Base-by-base conservation (phyloP, 2,888 invertebrate genomes). In the Drosophila parthenogenetica region DNA sequence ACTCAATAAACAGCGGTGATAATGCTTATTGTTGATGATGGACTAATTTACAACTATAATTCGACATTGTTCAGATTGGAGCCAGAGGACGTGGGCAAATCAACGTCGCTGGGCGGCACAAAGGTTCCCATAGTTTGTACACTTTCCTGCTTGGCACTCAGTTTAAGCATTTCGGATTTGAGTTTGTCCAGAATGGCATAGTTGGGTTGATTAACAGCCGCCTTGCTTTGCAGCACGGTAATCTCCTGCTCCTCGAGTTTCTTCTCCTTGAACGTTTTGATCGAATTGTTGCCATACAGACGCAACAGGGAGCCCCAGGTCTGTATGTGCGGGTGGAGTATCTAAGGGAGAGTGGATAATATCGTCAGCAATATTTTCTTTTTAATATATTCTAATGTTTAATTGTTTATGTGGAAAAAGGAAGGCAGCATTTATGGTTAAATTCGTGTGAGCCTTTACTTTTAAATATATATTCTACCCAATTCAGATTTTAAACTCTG, bases 221-320 rank as follows among this genome's bases (percentile, higher is more conserved):
- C 98, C 92, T 97, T 96, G 89, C 96, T 95, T 91, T 96, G 96
- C n/a, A 98, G 93, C 37, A 97, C 94, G 0, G 98, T 98, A 61
- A 98, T 98, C 93, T 98, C 97, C 91, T 98, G 97, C 86, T 98
- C 98, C 87, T 98, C 96, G 79, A 96, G 94, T 92, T 98, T 98
- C 93, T 97, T 97, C 92, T 98, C 98, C 90, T 97, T 97, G 90
- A 97, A 96, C 68, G 96, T 96, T 92, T 97, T 97, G 16, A 97
- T 96, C 4, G 97, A 97, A 40, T 96, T 95, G 84, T 97, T 97
- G 57, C 98, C 98, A 92, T 99, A 99, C 35, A 99, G 94, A 0
- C 98, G 95, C 10, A 99, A 93, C 46, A 99, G 93, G 0, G 98
- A 98, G 58, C 99, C 99, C 98, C 99, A 99, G 2, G 96, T 97